phyloP scores from a whole-genome alignment of 2,113 vertebrate species.

The Oryzias javanicus region DNA sequence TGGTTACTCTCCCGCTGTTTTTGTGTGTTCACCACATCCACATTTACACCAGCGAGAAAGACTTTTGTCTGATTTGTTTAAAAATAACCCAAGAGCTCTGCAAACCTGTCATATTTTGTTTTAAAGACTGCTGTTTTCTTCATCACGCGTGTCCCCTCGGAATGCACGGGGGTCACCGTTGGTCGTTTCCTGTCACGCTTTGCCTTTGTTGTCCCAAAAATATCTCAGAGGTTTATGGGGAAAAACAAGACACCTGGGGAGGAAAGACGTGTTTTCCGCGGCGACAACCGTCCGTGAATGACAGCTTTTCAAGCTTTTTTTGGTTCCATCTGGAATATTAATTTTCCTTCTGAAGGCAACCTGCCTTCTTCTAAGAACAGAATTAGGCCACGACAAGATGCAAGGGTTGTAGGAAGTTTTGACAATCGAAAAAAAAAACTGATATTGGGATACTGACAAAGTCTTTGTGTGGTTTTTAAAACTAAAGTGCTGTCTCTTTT shows the following conservation, averaged over 20 bases:
- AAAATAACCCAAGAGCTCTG: conserved; percentile 72
- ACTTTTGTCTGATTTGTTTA: conserved; percentile 60
- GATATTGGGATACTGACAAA: not conserved
- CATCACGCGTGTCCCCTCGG: conserved; percentile 44
- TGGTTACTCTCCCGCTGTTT: conserved; percentile 3
- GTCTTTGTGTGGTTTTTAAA: conserved; percentile 9
- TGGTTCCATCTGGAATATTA: conserved; percentile 9
- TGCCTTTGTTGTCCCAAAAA: conserved; percentile 24
- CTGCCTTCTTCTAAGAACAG: conserved; percentile 36
- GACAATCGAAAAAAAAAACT: conserved; percentile 17
- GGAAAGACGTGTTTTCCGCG: conserved; percentile 26
- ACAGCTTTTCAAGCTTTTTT: conserved; percentile 15
- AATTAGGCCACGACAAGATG: conserved; percentile 50
- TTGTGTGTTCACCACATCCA: conserved; percentile 20
- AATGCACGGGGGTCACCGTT: conserved; percentile 44
- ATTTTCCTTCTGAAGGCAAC: conserved; percentile 20
- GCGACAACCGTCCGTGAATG: conserved; percentile 20
- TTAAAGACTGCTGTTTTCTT: conserved; percentile 51
- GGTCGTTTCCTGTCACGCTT: conserved; percentile 68
- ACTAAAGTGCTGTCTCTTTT: conserved; percentile 28
- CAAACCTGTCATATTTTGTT: conserved; percentile 65
- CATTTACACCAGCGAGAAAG: conserved; percentile 35
- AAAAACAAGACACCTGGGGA: conserved; percentile 28
- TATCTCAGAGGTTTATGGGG: not conserved
- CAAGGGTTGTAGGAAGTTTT: not conserved